Evolutionary conservation across 2,888 invertebrate genomes (phyloP).

Genomic region (Panopea generosa): DNA sequence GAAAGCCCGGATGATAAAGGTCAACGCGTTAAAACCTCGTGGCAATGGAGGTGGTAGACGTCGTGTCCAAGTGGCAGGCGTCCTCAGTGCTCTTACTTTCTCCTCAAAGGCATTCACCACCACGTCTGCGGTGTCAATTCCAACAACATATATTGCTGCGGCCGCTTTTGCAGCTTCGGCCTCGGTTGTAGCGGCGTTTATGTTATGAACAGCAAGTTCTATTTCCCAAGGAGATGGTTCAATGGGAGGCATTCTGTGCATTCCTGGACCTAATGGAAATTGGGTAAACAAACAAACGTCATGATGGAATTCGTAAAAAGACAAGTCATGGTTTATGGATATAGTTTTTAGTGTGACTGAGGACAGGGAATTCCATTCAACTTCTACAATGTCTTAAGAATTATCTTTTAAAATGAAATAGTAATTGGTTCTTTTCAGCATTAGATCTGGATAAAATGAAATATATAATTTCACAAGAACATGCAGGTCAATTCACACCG

Average conservation of each 20-base stretch:
- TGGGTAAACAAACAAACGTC: no score
- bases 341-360: no score
- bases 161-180: slow-evolving; percentile 50
- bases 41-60: slow-evolving; percentile 29
- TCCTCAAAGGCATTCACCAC: slow-evolving; percentile 51
- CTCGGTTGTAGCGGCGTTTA: slow-evolving; percentile 49
- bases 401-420: no score
- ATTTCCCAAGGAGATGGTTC: slow-evolving; percentile 57
- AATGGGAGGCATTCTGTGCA: not conserved
- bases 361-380: no score
- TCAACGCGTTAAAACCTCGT: slow-evolving; percentile 24
- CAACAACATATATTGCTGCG: slow-evolving; percentile 42
- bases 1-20: slow-evolving; percentile 28
- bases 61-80: slow-evolving; percentile 34
- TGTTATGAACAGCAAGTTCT: slow-evolving; percentile 44
- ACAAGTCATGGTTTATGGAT: no score
- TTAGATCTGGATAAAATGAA: no score
- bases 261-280: not conserved
- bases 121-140: slow-evolving; percentile 42
- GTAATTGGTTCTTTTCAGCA: no score
- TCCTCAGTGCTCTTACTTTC: slow-evolving; percentile 41
- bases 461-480: no score
- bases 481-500: no score
- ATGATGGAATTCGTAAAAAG: no score
- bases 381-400: no score